Evolutionary conservation across 2,888 invertebrate genomes (phyloP), one percentile per base, ranked within the genome.

Genomic region (Pollenia labialis): DNA sequence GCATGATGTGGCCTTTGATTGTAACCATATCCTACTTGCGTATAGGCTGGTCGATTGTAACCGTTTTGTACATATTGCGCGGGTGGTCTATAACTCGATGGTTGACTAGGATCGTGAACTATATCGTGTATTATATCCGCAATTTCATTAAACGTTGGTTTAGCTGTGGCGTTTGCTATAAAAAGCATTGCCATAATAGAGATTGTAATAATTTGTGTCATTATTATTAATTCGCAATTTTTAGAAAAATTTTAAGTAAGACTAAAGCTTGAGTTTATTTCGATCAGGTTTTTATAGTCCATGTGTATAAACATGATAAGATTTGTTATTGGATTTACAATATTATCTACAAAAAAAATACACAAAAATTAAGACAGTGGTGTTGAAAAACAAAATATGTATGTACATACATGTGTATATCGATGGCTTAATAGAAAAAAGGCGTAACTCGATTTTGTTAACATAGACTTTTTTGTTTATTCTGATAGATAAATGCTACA

Each of bases 341-440:
- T 58, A 60, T 69, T 79, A 60, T 48, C 14, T 14, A 16, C 23
- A 3, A 44, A 68, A 23, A 23, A 69, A 48, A n/a, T 18, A 11
- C 9, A 23, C 8, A 23, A 52, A 54, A 48, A 18, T 69, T 50
- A 58, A 16, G 12, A 58, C 92, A 91, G 62, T 87, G 87, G 4
- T 79, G 23, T 9, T 42, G 7, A 10, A 18, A 3, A 9, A 75
- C 60, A 50, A 48, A 23, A 18, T n/a, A n/a, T n/a, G n/a, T n/a
- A n/a, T n/a, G n/a, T n/a, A n/a, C n/a, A n/a, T 7, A 32, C 32
- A 32, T 32, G 2, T 6, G 6, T 32, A 32, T 32, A 32, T 32
- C 6, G 32, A 32, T 32, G 32, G 32, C 32, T 32, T 32, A 32
- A 32, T 32, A 32, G 4, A 32, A 32, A 32, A 32, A 32, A 32